Evolutionary conservation across 2,113 vertebrate species (phyloP), one percentile per base, ranked within the genome.

Genomic region (Lepus europaeus): DNA sequence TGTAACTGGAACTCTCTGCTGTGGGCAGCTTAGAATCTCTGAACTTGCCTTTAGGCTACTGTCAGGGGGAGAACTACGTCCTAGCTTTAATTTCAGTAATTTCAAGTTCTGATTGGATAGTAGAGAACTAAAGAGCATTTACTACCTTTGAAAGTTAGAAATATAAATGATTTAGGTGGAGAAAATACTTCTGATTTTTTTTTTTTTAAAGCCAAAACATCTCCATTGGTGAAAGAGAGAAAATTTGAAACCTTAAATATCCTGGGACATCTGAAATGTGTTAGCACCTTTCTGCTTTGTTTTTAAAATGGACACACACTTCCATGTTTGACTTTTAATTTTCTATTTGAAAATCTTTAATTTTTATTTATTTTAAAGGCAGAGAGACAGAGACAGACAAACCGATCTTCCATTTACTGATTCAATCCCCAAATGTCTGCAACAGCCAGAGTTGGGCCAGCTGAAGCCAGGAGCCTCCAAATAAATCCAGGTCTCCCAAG

Each of bases 101-200:
- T 76, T 36, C 45, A 85, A 85, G 80, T 70, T 82, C 22, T 90
- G 53, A 94, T 16, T 31, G 70, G 92, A 61, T 17, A 36, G 53
- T 76, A 23, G 29, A 69, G 39, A 88, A 90, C 84, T 90, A 73
- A 93, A 91, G 56, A 84, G 12, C 49, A 88, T 63, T 82, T 69
- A 33, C 16, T 64, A 12, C 63, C 68, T 81, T 94, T 77, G n/a
- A 89, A 92, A 86, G 85, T 73, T 16, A 81, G 29, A 23, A 29
- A 39, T 83, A 14, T 76, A n/a, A 59, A 31, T 49, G 25, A 20
- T 36, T 33, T 25, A 70, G 19, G 70, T 61, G 33, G 72, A 64
- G 0, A 31, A 13, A 36, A 31, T 33, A 82, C 49, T 85, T 59
- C 56, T 20, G 13, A 59, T 19, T 59, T 59, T 59, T 59, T 59